Percentiles rank a stretch among this genome's conserved stretches.
phyloP scores from a whole-genome alignment of 2,113 vertebrate species.

The Oostethus manadensis region DNA sequence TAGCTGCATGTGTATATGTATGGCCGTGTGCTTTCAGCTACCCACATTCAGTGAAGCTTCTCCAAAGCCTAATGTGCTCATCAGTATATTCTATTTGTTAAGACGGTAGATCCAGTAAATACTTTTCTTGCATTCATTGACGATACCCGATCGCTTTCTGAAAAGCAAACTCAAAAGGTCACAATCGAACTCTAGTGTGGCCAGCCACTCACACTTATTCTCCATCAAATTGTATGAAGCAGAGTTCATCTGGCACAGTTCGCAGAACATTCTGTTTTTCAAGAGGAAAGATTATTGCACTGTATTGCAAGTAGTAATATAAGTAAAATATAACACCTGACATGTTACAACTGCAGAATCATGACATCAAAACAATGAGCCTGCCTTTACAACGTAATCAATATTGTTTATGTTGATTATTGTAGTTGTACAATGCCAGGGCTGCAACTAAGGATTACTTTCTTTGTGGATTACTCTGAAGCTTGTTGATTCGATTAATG shows the following conservation, averaged over 20 bases:
- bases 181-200: not conserved
- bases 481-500: too few species aligned
- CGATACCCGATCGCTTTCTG: not conserved
- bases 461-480: too few species aligned
- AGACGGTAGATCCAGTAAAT: not conserved
- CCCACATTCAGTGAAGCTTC: not conserved
- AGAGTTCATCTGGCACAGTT: not conserved
- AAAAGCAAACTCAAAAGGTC: not conserved
- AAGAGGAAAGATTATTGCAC: not conserved
- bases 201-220: too few species aligned
- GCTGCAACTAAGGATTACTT: too few species aligned
- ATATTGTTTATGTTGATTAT: too few species aligned
- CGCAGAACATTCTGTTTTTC: not conserved
- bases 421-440: too few species aligned
- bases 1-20: slow-evolving; percentile 20
- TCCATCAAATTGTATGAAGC: too few species aligned
- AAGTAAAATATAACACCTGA: not conserved
- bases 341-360: not conserved
- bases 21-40: too few species aligned
- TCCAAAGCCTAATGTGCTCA: not conserved
- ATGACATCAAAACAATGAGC: not conserved
- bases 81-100: not conserved
- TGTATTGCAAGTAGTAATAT: not conserved
- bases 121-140: not conserved
- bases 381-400: too few species aligned